Percentiles rank a stretch among this genome's conserved stretches.
These are phyloP conservation scores for Cromileptes altivelis DNA, from an alignment of 2,113 vertebrate genomes.

Conservation along the genomic window DNA sequence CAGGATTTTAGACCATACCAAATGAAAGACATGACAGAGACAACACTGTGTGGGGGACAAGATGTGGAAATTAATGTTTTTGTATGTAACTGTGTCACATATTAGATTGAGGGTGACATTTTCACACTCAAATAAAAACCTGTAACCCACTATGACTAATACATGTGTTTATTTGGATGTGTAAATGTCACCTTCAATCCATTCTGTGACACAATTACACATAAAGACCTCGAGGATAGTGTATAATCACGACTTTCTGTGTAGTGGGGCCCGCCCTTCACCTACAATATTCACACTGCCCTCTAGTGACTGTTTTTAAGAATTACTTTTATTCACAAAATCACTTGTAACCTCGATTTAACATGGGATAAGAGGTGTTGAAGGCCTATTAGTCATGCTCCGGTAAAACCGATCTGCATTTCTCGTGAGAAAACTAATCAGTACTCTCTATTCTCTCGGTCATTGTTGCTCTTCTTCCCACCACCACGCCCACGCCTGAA, in stretches of 20 bases:
- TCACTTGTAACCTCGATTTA: neutral
- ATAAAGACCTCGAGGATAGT: neutral
- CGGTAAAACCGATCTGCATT: neutral
- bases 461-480: no score
- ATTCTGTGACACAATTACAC: neutral
- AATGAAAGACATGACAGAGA: no score
- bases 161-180: neutral
- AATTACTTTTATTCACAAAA: neutral
- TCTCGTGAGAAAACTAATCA: neutral
- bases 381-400: rapidly evolving
- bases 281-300: constrained; percentile 31
- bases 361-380: rapidly evolving
- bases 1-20: neutral
- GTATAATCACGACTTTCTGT: constrained; percentile 14
- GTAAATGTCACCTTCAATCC: neutral
- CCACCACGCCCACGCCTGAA: constrained; percentile 62
- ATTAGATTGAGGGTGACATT: no score
- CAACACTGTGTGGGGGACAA: no score
- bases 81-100: no score
- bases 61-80: no score
- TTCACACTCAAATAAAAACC: no score
- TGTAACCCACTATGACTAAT: neutral
- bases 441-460: neutral
- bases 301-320: constrained; percentile 49
- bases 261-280: neutral